These are phyloP conservation scores for Drosophila kurseongensis DNA, from an alignment of 1,140 invertebrate genomes.

Conservation along the genomic window DNA sequence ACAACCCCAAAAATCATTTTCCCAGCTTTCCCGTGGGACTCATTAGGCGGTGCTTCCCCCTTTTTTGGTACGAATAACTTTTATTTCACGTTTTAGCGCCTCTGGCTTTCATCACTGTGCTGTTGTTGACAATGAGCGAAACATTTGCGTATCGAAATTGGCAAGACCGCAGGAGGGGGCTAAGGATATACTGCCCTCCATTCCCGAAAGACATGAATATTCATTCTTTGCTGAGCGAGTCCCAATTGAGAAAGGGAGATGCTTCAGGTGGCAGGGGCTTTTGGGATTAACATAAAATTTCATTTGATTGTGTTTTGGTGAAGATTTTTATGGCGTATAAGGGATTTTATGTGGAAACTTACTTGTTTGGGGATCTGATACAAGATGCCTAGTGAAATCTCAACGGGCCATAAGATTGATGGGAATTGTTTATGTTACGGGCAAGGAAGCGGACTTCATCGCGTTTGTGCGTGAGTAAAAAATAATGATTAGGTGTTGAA, in stretches of 20 bases:
- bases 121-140: conserved; percentile 56
- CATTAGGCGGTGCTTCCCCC: conserved; percentile 48
- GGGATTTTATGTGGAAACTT: conserved; percentile 44
- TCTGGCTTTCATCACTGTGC: background rate
- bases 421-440: conserved; percentile 33
- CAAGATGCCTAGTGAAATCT: conserved; percentile 33
- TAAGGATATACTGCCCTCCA: conserved; percentile 6
- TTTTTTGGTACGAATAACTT: conserved; percentile 44
- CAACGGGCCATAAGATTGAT: conserved; percentile 47
- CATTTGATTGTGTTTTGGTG: conserved; percentile 64
- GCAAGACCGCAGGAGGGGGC: conserved; percentile 29
- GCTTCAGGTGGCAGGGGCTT: conserved; percentile 40
- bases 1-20: conserved; percentile 68
- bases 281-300: conserved; percentile 65
- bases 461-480: conserved; percentile 4
- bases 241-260: conserved; percentile 30
- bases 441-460: background rate
- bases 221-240: conserved; percentile 45
- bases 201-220: conserved; percentile 62
- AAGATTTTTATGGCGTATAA: conserved; percentile 46
- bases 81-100: conserved; percentile 26
- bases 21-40: conserved; percentile 62
- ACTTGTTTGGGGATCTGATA: conserved; percentile 34
- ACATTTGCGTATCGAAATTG: conserved; percentile 58
- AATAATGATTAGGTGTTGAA: background rate